Base-by-base conservation (phyloP, 2,888 invertebrate genomes). In the Tiphia femorata region DNA sequence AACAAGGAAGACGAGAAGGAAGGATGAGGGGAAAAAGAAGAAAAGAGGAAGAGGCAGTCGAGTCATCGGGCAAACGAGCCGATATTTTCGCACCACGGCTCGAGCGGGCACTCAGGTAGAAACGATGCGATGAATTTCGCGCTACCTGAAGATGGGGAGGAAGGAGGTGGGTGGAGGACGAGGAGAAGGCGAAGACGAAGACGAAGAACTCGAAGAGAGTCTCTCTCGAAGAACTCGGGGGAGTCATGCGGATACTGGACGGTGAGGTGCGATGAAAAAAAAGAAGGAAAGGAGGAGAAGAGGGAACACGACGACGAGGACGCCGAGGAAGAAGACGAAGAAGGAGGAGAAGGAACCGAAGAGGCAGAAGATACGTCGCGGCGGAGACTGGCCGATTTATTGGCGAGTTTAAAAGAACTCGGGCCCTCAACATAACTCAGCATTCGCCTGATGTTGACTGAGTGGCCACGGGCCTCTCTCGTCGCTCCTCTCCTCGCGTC, bases 21-120 rank as follows among this genome's bases (percentile, higher is more conserved):
- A 41, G 40, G 37, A n/a, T 27, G 35, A 23, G 23, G n/a, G 23
- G 35, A 10, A 42, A 46, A 54, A 46, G 47, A 59, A 51, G 41
- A 49, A 19, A 64, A 60, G 63, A 56, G 56, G 63, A 66, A 58
- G 66, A 69, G 68, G 62, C 59, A 67, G 76, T 58, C 73, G 72
- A 77, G 72, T 79, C 79, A 81, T 79, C 73, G 76, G 74, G 74
- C 77, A 75, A 79, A 77, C 73, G 76, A 75, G 75, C 69, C 74
- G 77, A 76, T 64, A 69, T 78, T 79, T 73, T 72, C 78, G 76
- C 78, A 78, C 77, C 78, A 77, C 63, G 52, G n/a, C 44, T 48
- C 50, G 55, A 10, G 46, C 52, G 51, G 21, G 46, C 43, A 43
- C 30, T 29, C 42, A 48, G 57, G 52, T 55, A 64, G 58, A 30